Conservation (phyloP, 1,140 invertebrate species). For the Ceratina calcarata region DNA sequence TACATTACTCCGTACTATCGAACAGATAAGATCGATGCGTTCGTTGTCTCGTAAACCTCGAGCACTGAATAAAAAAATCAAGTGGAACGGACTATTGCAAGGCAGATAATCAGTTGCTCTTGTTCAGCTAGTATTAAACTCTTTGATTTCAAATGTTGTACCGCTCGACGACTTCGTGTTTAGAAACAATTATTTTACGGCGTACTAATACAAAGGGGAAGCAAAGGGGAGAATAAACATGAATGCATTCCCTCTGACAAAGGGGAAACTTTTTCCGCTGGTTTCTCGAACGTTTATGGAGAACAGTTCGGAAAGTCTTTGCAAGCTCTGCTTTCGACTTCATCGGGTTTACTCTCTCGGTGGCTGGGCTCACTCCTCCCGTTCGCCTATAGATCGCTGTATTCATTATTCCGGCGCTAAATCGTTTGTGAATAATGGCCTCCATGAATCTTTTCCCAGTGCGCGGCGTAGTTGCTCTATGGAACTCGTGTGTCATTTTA, state of each 20-base stretch:
- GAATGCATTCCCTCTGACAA: conserved; percentile 20
- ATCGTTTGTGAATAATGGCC: conserved; percentile 72
- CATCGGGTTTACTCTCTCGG: neutral
- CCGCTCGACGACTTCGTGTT: neutral
- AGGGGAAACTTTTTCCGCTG: neutral
- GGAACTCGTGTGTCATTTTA: conserved; percentile 2
- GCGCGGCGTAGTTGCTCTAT: conserved; percentile 2
- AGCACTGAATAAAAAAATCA: neutral
- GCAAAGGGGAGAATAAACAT: conserved; percentile 18
- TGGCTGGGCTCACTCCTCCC: neutral
- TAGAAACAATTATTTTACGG: neutral
- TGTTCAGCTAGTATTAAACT: too few relatives aligned
- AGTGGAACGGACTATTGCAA: too few relatives aligned
- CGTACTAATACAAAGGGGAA: neutral
- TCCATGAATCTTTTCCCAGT: conserved; percentile 63
- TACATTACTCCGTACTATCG: neutral
- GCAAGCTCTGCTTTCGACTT: conserved; percentile 35
- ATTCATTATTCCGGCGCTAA: conserved; percentile 69
- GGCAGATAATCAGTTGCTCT: neutral
- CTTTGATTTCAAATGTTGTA: neutral
- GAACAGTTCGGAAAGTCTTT: neutral
- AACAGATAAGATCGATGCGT: conserved; percentile 7
- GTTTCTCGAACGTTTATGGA: conserved; percentile 28
- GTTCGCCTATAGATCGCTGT: conserved; percentile 50
- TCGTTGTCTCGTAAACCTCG: neutral